Conservation (phyloP, 2,113 vertebrate genomes). For the Nothoprocta pentlandii region DNA sequence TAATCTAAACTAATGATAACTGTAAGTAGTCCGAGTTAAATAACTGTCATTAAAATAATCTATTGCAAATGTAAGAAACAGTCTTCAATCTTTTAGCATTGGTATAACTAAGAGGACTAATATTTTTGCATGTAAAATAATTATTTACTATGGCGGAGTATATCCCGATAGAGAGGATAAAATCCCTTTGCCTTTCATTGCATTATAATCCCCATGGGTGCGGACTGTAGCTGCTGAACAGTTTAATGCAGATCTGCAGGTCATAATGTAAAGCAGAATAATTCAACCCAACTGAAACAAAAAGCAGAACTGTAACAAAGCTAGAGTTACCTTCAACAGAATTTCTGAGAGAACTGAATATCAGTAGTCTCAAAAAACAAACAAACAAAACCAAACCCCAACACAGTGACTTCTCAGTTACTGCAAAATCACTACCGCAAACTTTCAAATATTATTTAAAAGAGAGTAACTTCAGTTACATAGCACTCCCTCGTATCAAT, state of each 20-base stretch:
- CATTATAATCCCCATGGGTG: background rate
- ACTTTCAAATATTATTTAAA: background rate
- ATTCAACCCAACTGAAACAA: background rate
- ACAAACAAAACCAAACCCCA: background rate
- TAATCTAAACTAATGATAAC: background rate
- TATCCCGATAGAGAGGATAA: no score
- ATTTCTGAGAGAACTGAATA: background rate
- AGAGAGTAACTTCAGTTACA: background rate
- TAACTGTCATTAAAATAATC: background rate
- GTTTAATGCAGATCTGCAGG: background rate
- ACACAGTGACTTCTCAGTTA: background rate
- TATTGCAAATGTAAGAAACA: background rate
- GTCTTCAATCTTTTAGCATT: background rate
- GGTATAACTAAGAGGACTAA: background rate
- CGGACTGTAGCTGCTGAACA: background rate
- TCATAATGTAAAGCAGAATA: background rate
- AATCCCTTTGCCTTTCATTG: background rate
- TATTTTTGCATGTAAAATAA: background rate
- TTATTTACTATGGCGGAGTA: background rate
- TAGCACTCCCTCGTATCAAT: background rate
- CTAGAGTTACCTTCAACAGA: no score
- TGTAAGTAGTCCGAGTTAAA: background rate
- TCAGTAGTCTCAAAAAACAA: background rate
- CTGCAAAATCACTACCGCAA: background rate
- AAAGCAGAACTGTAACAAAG: background rate